Base-by-base conservation (phyloP, 2,888 invertebrate genomes). In the Pecten maximus region DNA sequence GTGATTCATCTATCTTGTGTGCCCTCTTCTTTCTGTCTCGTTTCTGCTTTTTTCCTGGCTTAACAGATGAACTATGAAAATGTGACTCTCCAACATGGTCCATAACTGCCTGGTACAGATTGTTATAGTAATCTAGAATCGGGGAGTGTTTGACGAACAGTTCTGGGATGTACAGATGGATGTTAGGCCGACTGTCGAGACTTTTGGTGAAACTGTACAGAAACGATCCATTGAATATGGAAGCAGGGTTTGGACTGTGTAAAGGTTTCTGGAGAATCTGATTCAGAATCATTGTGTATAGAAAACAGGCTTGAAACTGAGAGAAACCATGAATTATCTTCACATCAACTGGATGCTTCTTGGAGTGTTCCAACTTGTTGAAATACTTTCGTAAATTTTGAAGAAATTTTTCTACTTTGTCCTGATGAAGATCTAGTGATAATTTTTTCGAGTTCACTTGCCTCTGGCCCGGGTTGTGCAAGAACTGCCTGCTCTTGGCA, bases 251-350 rank as follows among this genome's bases (percentile, higher is more conserved):
- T 0, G 94, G 92, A 40, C 89, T 88, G 12, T 88, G 88, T 2
- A 96, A 91, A 0, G 96, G 96, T 39, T 89, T 91, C n/a, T 89
- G 90, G 12, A 97, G 93, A 35, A 97, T 91, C 88, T 95, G 94
- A 93, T 96, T 96, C n/a, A 97, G 91, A 90, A 95, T 94, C 19
- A 94, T 89, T 0, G 94, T 89, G 48, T 95, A 95, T 3, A 94
- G 90, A 16, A 96, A 91, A 88, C 96, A 96, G 0, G 96, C 93
- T 90, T 97, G 97, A 87, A 96, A 95, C 93, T 97, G 96, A 23
- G 96, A 94, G 87, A 96, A 96, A 35, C 94, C 95, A 92, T 97
- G 97, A 19, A 94, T 90, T 8, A 93, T 91, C 16, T 88, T 86
- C 40, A 92, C 91, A 50, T 94, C 93, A 15, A 92, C 87, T 19